phyloP scores from a whole-genome alignment of 2,797 vertebrate species.

The Cossypha polioptera region DNA sequence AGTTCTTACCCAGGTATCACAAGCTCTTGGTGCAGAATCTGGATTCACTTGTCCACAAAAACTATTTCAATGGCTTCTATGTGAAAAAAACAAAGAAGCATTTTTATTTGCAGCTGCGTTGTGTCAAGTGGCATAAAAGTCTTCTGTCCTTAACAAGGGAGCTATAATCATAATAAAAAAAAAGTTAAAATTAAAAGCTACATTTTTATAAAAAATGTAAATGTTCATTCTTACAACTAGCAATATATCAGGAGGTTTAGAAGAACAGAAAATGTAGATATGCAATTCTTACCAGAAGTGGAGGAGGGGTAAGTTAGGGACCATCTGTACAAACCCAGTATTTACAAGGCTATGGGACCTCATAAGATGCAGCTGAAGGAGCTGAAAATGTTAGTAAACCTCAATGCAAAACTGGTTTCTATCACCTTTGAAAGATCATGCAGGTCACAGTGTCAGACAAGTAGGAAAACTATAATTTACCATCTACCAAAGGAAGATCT shows the following conservation, averaged over 20 bases:
- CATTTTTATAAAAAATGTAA: neutral
- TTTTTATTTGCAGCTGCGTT: conserved; percentile 20
- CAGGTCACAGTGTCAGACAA: neutral
- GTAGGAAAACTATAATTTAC: neutral
- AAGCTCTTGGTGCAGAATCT: neutral
- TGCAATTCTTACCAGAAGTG: neutral
- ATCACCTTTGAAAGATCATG: neutral
- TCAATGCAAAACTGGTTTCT: neutral
- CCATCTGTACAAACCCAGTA: neutral
- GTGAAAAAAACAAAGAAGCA: neutral
- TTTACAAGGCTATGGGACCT: neutral
- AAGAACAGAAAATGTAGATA: neutral
- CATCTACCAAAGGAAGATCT: neutral
- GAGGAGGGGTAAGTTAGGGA: neutral
- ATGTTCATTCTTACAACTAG: neutral
- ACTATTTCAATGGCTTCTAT: neutral
- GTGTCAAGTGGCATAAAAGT: neutral
- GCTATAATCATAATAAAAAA: neutral
- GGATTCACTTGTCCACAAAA: neutral
- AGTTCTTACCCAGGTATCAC: neutral
- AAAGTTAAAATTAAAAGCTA: neutral
- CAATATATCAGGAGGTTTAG: neutral
- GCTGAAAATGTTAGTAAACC: neutral
- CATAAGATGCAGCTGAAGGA: neutral
- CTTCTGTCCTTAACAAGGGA: neutral